Evolutionary conservation across 2,888 invertebrate species (phyloP), one percentile per base, ranked within the genome.

Genomic region (Pyrrhia umbra): DNA sequence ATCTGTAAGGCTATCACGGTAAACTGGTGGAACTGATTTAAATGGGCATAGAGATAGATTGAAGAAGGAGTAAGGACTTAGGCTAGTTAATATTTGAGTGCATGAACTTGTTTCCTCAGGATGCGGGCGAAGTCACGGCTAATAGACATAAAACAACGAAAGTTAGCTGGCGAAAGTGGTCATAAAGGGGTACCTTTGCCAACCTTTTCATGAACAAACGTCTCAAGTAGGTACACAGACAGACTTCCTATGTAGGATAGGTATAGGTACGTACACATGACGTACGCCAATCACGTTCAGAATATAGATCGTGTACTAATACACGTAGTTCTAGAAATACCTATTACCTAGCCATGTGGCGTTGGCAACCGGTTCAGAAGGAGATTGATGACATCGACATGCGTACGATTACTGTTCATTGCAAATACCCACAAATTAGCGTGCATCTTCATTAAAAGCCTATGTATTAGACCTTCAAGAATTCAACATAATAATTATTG

Each of bases 361-460:
- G 51, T 76, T 78, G 77, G 67, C 78, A 79, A 77, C 77, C 54
- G 58, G 27, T 74, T 49, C 79, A 74, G 68, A 75, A 60, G 73
- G 60, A 82, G 77, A 86, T 85, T 82, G 71, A 85, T 85, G 81
- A 77, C 83, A 84, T 82, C 80, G 85, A 79, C 80, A 73, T 34
- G 57, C 39, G 42, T 39, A 27, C 57, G 21, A 54, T 68, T 51
- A 54, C 39, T 39, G 13, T 37, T 49, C 13, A 68, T 50, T 49
- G 27, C 37, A 23, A 25, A 43, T 21, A 13, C 8, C 39, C 10
- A 23, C 6, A 54, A 57, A 73, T 61, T 43, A 25, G 23, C 20
- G 10, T 13, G n/a, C 34, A 51, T 60, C 47, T 49, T 54, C 25
- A 59, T 59, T 49, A 42, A 8, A 65, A 25, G 34, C 30, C 37